phyloP scores from a whole-genome alignment of 2,888 invertebrate genomes.

The Agriopis leucophaearia region DNA sequence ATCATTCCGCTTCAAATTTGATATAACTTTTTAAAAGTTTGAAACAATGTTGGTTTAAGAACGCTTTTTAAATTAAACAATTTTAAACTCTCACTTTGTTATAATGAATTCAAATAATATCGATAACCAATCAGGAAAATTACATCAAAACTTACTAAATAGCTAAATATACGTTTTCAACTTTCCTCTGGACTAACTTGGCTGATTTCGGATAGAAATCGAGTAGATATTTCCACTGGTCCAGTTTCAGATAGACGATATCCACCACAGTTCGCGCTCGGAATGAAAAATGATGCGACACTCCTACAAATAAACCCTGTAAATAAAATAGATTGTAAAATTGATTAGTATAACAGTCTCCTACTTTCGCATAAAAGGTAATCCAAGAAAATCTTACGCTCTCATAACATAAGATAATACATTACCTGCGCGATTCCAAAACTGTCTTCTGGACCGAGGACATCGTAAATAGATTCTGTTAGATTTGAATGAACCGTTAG shows the following conservation, averaged over 20 bases:
- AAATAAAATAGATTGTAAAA: conserved; percentile 36
- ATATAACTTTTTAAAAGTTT: neutral
- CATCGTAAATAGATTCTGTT: conserved; percentile 82
- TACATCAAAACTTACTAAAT: conserved; percentile 53
- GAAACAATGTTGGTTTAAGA: conserved; percentile 5
- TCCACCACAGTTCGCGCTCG: conserved; percentile 83
- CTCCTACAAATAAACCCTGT: conserved; percentile 83
- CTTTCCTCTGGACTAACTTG: conserved; percentile 73
- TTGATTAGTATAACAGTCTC: too few species aligned
- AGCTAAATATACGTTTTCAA: conserved; percentile 79
- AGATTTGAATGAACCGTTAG: conserved; percentile 82
- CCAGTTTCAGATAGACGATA: conserved; percentile 79
- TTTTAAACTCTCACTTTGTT: conserved; percentile 27
- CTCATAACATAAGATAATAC: neutral
- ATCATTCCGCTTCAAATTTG: neutral
- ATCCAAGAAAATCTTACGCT: neutral
- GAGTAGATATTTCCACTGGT: conserved; percentile 82
- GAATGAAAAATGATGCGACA: conserved; percentile 85
- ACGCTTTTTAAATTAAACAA: conserved; percentile 17
- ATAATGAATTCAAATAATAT: conserved; percentile 33
- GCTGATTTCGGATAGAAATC: conserved; percentile 80
- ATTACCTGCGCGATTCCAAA: conserved; percentile 84
- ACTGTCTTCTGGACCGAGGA: conserved; percentile 82
- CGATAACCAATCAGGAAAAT: neutral
- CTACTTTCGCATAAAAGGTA: too few species aligned